Base-by-base conservation (phyloP, 1,140 invertebrate genomes). In the Mamestra configurata region DNA sequence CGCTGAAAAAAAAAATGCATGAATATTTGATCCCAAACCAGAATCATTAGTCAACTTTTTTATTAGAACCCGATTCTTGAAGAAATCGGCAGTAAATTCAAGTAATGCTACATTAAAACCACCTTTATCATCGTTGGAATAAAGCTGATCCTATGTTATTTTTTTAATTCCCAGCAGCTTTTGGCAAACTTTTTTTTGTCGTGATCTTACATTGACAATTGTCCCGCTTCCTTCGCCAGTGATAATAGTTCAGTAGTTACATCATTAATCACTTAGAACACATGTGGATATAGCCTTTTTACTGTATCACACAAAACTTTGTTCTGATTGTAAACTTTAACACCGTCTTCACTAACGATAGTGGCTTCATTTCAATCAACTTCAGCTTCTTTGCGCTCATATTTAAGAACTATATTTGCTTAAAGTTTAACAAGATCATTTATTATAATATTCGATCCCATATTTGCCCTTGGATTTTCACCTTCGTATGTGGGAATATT, bases 11-110 rank as follows among this genome's bases (percentile, higher is more conserved):
- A 40, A 93, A 93, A 90, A 87, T 85, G 79, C 88, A 94, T 93
- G 93, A 93, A 94, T 94, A 91, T 94, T 92, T 93, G 93, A 94
- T 93, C 86, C 88, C 86, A 90, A 92, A 93, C 91, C 89, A 93
- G 90, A 92, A 92, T 93, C 93, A 93, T 94, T 94, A 93, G 92
- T 94, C 90, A 94, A 93, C 86, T 91, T 94, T 92, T 94, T 93
- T 92, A 90, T 81, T 87, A 77, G 49, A 71, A 76, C 55, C 73
- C 40, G n/a, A 43, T 31, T 64, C 40, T 59, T 59, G 13, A 35
- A 20, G 24, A 40, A 49, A 61, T 31, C 20, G 61, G 0, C 35
- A 15, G n/a, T 27, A 5, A 22, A 59, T 27, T 8, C 1, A 43
- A 46, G 2, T 0, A n/a, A 15, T 20, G 31, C n/a, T 43, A 20